Evolutionary conservation across 2,888 invertebrate species (phyloP), one percentile per base, ranked within the genome.

Genomic region (Capitulum mitella): DNA sequence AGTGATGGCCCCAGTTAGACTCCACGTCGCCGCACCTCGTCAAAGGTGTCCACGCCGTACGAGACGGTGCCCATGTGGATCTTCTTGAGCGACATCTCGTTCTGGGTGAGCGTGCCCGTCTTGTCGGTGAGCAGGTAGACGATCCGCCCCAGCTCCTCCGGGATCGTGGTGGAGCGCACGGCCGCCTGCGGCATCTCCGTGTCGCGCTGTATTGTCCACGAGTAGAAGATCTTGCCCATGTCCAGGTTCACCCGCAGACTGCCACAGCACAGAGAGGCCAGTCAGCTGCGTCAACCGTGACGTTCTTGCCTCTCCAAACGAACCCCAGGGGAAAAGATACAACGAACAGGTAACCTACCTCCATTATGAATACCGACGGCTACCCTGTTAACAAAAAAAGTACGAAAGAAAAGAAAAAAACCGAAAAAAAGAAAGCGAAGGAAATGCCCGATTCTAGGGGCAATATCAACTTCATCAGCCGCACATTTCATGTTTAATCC

Each of bases 31-130:
- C 77, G 80, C 82, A 89, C 88, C 88, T 95, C 94, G 86, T 92
- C 91, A 87, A 95, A 95, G 54, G 92, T 92, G 83, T 93, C 94
- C 78, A 91, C 89, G 79, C 94, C 92, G 85, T 94, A 98, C 32
- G 95, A 92, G 0, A 94, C 95, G 70, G 95, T 95, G 22, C 97
- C 98, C 61, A 99, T 87, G 86, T 98, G 98, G 46, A 99, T 89
- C 84, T 95, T 93, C 85, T 97, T 97, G 84, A 98, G 94, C 0
- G 97, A 93, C 99, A 99, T 99, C 84, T 97, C 97, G 86, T 99
- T 99, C 87, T 98, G 97, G 0, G 99, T 99, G 40, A 99, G 88
- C 0, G 99, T 99, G 29, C 99, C 99, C 0, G 99, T 99, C 88
- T 99, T 99, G 85, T 99, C 99, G 0, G 96, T 95, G 12, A 99